Conservation (phyloP, 23 tunicate species). For the Aplidium turbinatum region DNA sequence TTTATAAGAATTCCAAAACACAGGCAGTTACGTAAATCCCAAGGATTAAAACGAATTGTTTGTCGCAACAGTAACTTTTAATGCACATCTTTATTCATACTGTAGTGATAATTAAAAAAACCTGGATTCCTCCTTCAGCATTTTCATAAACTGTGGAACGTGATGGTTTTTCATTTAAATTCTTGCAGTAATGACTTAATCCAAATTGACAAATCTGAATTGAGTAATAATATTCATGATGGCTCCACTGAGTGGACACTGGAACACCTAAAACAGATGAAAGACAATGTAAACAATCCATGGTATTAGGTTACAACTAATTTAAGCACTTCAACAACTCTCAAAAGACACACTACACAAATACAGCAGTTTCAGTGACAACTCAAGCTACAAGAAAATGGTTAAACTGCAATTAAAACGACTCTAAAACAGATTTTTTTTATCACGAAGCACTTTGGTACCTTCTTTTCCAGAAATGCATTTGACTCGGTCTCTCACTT, state of each 20-base stretch:
- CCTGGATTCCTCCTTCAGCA: slow-evolving; percentile 52
- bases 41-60: too few species aligned
- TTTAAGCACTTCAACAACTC: too few species aligned
- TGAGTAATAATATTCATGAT: slow-evolving; percentile 88
- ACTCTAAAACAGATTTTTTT: too few species aligned
- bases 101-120: not conserved
- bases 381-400: too few species aligned
- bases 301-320: not conserved
- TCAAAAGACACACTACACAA: too few species aligned
- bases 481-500: slow-evolving; percentile 87
- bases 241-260: slow-evolving; percentile 90
- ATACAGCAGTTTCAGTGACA: too few species aligned
- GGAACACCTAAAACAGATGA: slow-evolving; percentile 93
- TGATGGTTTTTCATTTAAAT: slow-evolving; percentile 61
- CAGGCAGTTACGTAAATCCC: too few species aligned
- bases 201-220: slow-evolving; percentile 97
- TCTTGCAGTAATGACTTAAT: slow-evolving; percentile 80
- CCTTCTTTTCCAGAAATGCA: slow-evolving; percentile 81
- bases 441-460: too few species aligned
- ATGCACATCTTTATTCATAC: not conserved
- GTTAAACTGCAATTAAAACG: too few species aligned
- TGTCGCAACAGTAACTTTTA: too few species aligned
- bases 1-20: too few species aligned
- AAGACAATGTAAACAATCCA: not conserved
- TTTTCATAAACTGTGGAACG: slow-evolving; percentile 58